Percentiles rank a stretch among this genome's conserved stretches.
phyloP scores from a whole-genome alignment of 2,888 invertebrate genomes.

The Herminia tarsipennalis region DNA sequence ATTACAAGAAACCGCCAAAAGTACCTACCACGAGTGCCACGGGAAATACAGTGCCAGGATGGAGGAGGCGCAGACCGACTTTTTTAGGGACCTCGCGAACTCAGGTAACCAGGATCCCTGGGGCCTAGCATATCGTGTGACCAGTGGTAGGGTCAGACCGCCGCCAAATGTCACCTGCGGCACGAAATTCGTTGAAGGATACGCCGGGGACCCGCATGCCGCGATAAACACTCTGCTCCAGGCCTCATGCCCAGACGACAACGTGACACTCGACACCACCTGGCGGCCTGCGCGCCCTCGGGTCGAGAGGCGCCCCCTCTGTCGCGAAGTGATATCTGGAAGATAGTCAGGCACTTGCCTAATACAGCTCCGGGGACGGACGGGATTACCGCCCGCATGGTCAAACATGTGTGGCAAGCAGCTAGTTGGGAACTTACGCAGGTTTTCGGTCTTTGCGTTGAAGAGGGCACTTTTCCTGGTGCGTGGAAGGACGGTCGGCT shows the following conservation, averaged over 20 bases:
- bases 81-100: no score
- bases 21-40: neutral
- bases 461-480: conserved; percentile 37
- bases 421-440: conserved; percentile 17
- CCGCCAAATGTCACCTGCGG: no score
- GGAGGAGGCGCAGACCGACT: conserved; percentile 21
- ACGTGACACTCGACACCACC: conserved; percentile 8
- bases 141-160: no score
- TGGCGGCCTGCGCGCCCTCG: conserved; percentile 27
- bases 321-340: neutral
- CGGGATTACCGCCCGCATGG: conserved; percentile 34
- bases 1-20: neutral
- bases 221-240: conserved; percentile 27
- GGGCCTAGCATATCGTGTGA: no score
- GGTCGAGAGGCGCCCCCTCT: conserved; percentile 26
- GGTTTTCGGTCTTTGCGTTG: conserved; percentile 26
- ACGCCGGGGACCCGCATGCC: conserved; percentile 7
- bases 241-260: conserved; percentile 47
- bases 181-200: conserved; percentile 6
- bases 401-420: conserved; percentile 29
- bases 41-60: conserved; percentile 7
- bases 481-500: conserved; percentile 41
- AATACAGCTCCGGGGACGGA: conserved; percentile 48
- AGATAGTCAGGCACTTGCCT: conserved; percentile 29
- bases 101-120: no score